A percentile compares a stretch with the other conserved stretches of the same genome.
phyloP scores from a whole-genome alignment of 2,888 invertebrate species.

The Drosophila parthenogenetica region DNA sequence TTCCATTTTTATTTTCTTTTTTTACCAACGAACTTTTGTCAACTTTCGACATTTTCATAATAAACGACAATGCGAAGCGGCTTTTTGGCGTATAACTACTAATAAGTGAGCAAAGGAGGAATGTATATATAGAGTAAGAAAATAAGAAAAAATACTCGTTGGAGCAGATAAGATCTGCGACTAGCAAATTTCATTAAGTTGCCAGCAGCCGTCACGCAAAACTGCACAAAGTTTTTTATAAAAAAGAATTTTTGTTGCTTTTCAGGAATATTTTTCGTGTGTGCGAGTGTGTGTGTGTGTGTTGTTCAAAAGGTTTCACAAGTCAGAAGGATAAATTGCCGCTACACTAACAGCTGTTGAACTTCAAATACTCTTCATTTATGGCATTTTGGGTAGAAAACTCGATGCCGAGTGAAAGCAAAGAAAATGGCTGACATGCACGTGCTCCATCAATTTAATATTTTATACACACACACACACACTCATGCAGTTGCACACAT shows the following conservation, averaged over 20 bases:
- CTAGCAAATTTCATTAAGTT: slow-evolving; percentile 68
- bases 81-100: slow-evolving; percentile 18
- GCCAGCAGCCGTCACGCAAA: slow-evolving; percentile 64
- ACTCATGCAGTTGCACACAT: slow-evolving; percentile 36
- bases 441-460: slow-evolving; percentile 74
- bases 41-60: slow-evolving; percentile 71
- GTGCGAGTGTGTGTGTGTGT: slow-evolving; percentile 27
- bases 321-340: slow-evolving; percentile 37
- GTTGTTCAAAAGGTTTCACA: slow-evolving; percentile 31
- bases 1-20: slow-evolving; percentile 7
- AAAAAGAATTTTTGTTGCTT: slow-evolving; percentile 48
- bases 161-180: slow-evolving; percentile 25
- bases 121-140: slow-evolving; percentile 28
- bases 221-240: slow-evolving; percentile 56
- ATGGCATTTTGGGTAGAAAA: slow-evolving; percentile 7
- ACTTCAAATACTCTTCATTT: slow-evolving; percentile 31
- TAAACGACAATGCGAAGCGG: slow-evolving; percentile 59
- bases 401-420: slow-evolving; percentile 3
- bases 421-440: slow-evolving; percentile 45
- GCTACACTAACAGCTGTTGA: slow-evolving; percentile 44
- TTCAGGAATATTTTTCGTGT: slow-evolving; percentile 25
- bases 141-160: slow-evolving; percentile 53
- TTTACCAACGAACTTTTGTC: slow-evolving; percentile 51
- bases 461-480: slow-evolving; percentile 40
- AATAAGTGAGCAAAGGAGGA: slow-evolving; percentile 19